These are phyloP conservation scores for Aleiodes testaceus DNA, from an alignment of 2,888 invertebrate genomes.

Conservation along the genomic window DNA sequence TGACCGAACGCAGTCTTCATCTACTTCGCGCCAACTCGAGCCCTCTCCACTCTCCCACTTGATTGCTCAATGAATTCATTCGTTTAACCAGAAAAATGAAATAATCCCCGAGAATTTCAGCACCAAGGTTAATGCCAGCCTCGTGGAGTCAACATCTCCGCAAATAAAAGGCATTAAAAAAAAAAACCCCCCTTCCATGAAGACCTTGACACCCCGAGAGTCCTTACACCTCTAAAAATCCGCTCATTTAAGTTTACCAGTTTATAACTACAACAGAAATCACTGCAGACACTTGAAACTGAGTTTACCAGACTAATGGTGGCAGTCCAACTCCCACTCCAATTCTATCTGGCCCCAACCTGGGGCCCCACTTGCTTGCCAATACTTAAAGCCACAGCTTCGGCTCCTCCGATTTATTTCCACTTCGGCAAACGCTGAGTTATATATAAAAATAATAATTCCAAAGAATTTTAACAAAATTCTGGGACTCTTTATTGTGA, in stretches of 20 bases:
- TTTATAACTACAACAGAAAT: constrained; percentile 20
- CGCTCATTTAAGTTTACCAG: constrained; percentile 33
- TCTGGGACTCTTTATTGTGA: constrained; percentile 50
- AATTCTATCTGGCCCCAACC: constrained; percentile 46
- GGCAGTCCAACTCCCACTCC: constrained; percentile 52
- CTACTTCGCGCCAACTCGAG: constrained; percentile 40
- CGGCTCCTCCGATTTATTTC: constrained; percentile 67
- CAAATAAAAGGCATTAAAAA: no score
- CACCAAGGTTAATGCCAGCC: constrained; percentile 9
- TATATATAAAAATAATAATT: constrained; percentile 13
- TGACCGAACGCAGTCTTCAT: constrained; percentile 49
- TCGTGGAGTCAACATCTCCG: no score
- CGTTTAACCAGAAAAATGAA: no score
- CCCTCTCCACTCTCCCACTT: not conserved
- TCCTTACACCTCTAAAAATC: no score
- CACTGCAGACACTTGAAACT: constrained; percentile 18
- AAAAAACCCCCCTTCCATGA: not conserved
- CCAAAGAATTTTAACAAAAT: constrained; percentile 44
- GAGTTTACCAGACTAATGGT: constrained; percentile 11
- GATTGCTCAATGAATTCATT: no score
- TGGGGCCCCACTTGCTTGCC: constrained; percentile 67
- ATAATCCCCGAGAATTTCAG: not conserved
- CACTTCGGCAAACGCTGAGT: constrained; percentile 68
- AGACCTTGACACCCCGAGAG: not conserved
- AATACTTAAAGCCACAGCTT: constrained; percentile 67